phyloP scores from a whole-genome alignment of 2,888 invertebrate genomes.

The Drosophila pseudotakahashii region DNA sequence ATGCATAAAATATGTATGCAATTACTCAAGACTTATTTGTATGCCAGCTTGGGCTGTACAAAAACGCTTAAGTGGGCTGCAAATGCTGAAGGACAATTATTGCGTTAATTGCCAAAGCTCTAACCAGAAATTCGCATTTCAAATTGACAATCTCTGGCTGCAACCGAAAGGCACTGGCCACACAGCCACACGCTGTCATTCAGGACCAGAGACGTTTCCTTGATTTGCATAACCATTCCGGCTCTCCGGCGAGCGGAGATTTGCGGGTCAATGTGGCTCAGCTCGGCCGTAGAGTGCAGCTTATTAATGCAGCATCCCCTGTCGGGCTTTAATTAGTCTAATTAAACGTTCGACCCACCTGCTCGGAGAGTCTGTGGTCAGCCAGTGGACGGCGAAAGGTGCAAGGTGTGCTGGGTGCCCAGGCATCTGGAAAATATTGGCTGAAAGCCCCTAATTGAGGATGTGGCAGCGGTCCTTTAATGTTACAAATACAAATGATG shows the following conservation, averaged over 20 bases:
- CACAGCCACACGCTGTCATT: slow-evolving; percentile 31
- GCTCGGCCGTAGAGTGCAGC: slow-evolving; percentile 43
- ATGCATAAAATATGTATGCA: slow-evolving; percentile 63
- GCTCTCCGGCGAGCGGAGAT: slow-evolving; percentile 13
- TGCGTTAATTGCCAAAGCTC: slow-evolving; percentile 50
- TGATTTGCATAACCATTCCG: slow-evolving; percentile 62
- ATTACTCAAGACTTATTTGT: slow-evolving; percentile 48
- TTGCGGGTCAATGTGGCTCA: slow-evolving; percentile 28
- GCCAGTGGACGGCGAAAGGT: slow-evolving; percentile 7
- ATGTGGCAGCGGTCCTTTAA: not conserved
- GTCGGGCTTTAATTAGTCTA: slow-evolving; percentile 65
- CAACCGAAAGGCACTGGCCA: slow-evolving; percentile 35
- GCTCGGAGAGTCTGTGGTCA: slow-evolving; percentile 8
- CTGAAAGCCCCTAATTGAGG: not conserved
- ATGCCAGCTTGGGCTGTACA: slow-evolving; percentile 24
- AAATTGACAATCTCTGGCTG: slow-evolving; percentile 42
- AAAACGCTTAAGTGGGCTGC: slow-evolving; percentile 32
- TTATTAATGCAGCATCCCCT: slow-evolving; percentile 64
- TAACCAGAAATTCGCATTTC: slow-evolving; percentile 9
- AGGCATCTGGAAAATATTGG: slow-evolving; percentile 30
- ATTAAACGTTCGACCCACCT: slow-evolving; percentile 58
- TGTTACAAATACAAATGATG: not conserved
- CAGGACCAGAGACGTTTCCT: slow-evolving; percentile 20
- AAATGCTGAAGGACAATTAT: slow-evolving; percentile 51
- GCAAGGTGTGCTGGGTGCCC: slow-evolving; percentile 13